Conservation (phyloP, 2,113 vertebrate genomes). For the Anguilla rostrata region DNA sequence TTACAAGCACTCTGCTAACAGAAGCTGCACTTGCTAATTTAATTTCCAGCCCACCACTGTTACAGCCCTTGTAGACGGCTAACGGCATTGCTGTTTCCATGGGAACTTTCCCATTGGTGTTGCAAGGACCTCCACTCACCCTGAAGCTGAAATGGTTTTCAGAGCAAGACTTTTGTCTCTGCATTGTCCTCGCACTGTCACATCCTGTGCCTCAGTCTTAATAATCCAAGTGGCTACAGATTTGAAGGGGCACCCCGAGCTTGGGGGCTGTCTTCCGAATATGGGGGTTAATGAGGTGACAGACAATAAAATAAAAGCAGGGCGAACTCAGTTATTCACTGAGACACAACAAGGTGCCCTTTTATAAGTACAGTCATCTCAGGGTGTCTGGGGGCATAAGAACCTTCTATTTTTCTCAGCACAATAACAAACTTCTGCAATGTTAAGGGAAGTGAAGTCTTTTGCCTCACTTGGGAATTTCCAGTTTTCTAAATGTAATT, state of each 20-base stretch:
- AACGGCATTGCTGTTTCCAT: background rate
- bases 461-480: background rate
- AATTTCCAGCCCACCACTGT: background rate
- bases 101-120: background rate
- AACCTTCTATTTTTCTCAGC: background rate
- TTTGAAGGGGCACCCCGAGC: conserved; percentile 11
- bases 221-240: conserved; percentile 2
- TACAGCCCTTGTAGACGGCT: background rate
- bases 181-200: background rate
- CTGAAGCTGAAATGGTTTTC: background rate
- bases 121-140: background rate
- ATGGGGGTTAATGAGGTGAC: conserved; percentile 15
- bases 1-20: background rate
- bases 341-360: background rate
- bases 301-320: background rate
- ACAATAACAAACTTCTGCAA: background rate
- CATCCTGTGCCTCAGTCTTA: background rate
- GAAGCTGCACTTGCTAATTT: background rate
- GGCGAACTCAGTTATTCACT: conserved; percentile 8
- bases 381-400: background rate
- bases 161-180: background rate
- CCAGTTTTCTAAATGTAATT: background rate
- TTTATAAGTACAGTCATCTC: conserved; percentile 13
- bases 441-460: background rate
- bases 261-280: conserved; percentile 17